Percentiles rank a stretch among this genome's conserved stretches.
phyloP scores from a whole-genome alignment of 2,888 invertebrate genomes.

The Drosophila emarginata region DNA sequence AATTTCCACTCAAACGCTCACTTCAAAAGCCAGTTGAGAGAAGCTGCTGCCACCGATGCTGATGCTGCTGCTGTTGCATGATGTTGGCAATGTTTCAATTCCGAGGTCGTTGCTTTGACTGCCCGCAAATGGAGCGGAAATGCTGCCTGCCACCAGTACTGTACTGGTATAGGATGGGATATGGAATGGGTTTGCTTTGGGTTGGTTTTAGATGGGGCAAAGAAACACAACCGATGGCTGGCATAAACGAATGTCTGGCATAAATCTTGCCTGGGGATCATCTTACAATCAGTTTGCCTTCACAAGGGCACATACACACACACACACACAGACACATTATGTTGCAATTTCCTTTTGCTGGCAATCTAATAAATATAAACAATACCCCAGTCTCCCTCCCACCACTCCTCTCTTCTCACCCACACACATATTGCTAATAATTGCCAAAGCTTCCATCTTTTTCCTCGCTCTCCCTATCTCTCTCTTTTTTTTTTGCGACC shows the following conservation, averaged over 20 bases:
- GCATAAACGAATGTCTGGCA: slow-evolving; percentile 69
- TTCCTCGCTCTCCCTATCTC: neutral
- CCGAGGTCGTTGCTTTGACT: slow-evolving; percentile 40
- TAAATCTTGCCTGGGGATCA: slow-evolving; percentile 68
- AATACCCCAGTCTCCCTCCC: slow-evolving; percentile 25
- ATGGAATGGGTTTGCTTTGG: too few species aligned
- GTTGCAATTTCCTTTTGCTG: slow-evolving; percentile 64
- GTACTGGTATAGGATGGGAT: too few species aligned
- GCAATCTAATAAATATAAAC: slow-evolving; percentile 69
- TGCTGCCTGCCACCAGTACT: slow-evolving; percentile 39
- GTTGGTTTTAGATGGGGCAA: too few species aligned
- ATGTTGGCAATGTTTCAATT: slow-evolving; percentile 69
- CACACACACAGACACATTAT: slow-evolving; percentile 43
- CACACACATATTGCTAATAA: slow-evolving; percentile 62
- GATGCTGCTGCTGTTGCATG: neutral
- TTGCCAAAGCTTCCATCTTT: slow-evolving; percentile 40
- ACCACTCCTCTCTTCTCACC: neutral
- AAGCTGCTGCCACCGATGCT: neutral
- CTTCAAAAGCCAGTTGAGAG: slow-evolving; percentile 45
- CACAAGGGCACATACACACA: neutral
- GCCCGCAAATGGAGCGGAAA: slow-evolving; percentile 73
- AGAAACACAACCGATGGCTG: slow-evolving; percentile 15
- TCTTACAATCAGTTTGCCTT: slow-evolving; percentile 48
- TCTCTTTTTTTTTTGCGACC: slow-evolving; percentile 23
- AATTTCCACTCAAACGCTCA: slow-evolving; percentile 73